These are phyloP conservation scores for Platyrinchus mystaceus DNA, from an alignment of 2,797 vertebrate genomes.

Conservation along the genomic window DNA sequence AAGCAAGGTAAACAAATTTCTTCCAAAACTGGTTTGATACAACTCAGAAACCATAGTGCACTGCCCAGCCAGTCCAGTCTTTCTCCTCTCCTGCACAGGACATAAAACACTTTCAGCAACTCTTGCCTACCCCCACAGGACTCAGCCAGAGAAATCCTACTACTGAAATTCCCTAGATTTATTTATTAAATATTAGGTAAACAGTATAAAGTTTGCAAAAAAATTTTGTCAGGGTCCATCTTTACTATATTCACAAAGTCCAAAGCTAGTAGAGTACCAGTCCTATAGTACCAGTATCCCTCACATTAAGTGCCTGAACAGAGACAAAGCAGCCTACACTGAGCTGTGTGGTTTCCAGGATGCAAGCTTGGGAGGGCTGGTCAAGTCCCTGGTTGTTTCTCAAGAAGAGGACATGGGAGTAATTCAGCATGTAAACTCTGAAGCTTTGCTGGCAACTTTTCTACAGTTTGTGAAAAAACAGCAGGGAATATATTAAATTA, in stretches of 20 bases:
- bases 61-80: not conserved
- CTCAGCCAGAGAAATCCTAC: not conserved
- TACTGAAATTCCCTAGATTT: not conserved
- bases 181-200: not conserved
- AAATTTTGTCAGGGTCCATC: not conserved
- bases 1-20: not conserved
- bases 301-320: not conserved
- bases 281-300: not conserved
- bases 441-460: not conserved
- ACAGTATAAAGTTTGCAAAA: not conserved
- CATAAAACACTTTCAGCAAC: not conserved
- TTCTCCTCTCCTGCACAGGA: not conserved
- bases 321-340: not conserved
- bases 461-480: not conserved
- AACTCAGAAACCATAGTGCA: not conserved
- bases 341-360: not conserved
- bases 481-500: not conserved
- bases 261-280: not conserved
- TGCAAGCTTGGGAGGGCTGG: not conserved
- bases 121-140: not conserved
- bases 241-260: not conserved
- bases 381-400: not conserved
- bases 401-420: not conserved
- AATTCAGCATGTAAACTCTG: not conserved
- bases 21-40: not conserved